These are phyloP conservation scores for Phataginus tetradactyla DNA, from an alignment of 2,797 vertebrate species.

Conservation along the genomic window DNA sequence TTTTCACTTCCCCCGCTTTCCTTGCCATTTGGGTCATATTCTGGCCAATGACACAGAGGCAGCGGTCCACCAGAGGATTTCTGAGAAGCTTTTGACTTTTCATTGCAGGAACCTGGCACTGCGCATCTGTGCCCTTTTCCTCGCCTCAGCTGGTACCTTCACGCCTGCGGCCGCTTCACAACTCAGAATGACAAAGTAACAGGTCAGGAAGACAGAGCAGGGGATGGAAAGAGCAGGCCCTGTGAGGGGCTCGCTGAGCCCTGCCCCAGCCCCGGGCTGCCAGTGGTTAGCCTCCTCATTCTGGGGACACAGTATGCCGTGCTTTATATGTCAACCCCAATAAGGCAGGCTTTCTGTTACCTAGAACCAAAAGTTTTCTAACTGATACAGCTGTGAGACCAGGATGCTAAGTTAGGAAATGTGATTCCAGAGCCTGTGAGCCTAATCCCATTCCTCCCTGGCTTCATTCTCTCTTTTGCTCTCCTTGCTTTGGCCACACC, in stretches of 20 bases:
- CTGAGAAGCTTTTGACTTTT: slow-evolving; percentile 6
- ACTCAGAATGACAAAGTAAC: not conserved
- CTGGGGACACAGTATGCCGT: not conserved
- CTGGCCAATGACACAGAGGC: not conserved
- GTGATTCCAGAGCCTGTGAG: not conserved
- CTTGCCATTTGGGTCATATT: not conserved
- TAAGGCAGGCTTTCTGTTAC: not conserved
- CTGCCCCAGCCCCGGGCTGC: not conserved
- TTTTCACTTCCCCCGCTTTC: not conserved
- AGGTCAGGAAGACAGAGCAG: not conserved
- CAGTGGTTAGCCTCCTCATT: not conserved
- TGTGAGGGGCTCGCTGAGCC: not conserved
- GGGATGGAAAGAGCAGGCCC: not conserved
- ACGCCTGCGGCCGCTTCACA: not conserved
- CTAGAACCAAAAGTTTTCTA: not conserved
- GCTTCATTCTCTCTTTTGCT: not conserved
- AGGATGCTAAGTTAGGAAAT: not conserved
- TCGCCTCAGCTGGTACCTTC: not conserved
- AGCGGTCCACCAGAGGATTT: not conserved
- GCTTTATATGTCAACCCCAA: not conserved
- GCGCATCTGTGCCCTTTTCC: not conserved
- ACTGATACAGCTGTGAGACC: not conserved
- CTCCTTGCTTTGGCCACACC: not conserved
- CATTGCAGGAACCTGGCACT: not conserved
- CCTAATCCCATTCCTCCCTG: not conserved